Conservation (phyloP, 2,797 vertebrate species). For the Rhabdophis nuchalis region DNA sequence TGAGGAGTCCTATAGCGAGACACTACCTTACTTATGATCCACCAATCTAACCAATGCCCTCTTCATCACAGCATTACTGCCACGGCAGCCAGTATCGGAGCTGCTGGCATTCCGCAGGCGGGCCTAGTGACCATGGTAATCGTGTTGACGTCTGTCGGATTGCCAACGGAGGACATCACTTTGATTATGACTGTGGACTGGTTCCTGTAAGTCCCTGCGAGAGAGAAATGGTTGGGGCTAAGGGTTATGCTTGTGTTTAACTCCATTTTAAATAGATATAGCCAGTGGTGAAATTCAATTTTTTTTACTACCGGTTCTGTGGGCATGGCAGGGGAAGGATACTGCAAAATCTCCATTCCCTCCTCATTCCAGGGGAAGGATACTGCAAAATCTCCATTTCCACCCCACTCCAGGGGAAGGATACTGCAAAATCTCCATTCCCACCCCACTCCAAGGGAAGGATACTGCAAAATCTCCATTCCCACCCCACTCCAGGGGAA, state of each 20-base stretch:
- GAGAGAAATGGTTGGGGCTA: not conserved
- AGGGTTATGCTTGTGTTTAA: not conserved
- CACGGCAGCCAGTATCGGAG: slow-evolving; percentile 95
- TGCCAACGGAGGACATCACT: slow-evolving; percentile 95
- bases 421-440: no score
- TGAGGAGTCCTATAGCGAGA: not conserved
- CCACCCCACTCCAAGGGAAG: no score
- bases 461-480: no score
- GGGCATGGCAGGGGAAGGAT: no score
- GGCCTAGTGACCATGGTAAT: slow-evolving; percentile 98
- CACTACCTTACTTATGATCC: not conserved
- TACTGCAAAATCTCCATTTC: no score
- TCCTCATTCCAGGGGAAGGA: no score
- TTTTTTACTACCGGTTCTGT: no score
- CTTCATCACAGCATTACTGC: slow-evolving; percentile 85
- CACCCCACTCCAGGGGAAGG: no score
- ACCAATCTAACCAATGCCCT: slow-evolving; percentile 30
- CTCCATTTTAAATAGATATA: not conserved
- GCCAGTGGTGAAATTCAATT: no score
- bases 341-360: no score
- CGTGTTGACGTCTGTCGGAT: slow-evolving; percentile 93
- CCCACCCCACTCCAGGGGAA: no score
- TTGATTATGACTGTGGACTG: slow-evolving; percentile 98
- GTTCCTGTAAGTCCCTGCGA: slow-evolving; percentile 88
- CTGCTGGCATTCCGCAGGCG: slow-evolving; percentile 95